Percentiles rank a stretch among this genome's conserved stretches.
Conservation (phyloP, 23 tunicate genomes). For the Ciona savignyi region DNA sequence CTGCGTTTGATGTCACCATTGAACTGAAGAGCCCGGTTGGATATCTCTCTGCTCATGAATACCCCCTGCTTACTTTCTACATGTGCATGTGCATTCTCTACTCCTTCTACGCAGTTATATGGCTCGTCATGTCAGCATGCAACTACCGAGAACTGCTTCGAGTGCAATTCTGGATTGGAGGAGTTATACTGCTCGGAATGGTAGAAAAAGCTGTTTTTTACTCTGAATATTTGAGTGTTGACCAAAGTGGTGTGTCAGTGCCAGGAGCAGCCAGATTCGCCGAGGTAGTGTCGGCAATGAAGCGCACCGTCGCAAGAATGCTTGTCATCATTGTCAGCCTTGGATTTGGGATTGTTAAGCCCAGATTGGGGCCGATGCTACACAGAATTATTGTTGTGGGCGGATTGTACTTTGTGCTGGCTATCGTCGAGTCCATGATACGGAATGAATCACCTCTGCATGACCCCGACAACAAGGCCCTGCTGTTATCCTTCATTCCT, state of each 20-base stretch:
- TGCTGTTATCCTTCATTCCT: constrained; percentile 52
- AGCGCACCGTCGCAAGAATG: constrained; percentile 87
- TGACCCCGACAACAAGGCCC: constrained; percentile 29
- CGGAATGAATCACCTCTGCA: constrained; percentile 50
- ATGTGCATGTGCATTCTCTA: constrained; percentile 93
- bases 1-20: constrained; percentile 26
- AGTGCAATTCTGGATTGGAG: constrained; percentile 98
- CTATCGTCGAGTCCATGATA: constrained; percentile 77
- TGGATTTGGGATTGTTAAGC: constrained; percentile 98
- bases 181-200: constrained; percentile 93
- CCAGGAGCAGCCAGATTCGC: constrained; percentile 91
- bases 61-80: constrained; percentile 80
- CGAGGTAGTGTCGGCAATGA: constrained; percentile 74
- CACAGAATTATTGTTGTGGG: constrained; percentile 96
- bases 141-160: constrained; percentile 88
- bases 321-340: constrained; percentile 94
- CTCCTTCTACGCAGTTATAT: constrained; percentile 57
- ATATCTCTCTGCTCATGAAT: constrained; percentile 93
- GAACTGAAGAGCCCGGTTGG: constrained; percentile 64
- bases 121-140: constrained; percentile 85
- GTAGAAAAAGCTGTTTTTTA: constrained; percentile 95
- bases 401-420: constrained; percentile 73
- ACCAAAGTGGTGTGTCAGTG: constrained; percentile 60
- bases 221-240: constrained; percentile 71
- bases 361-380: constrained; percentile 94